These are phyloP conservation scores for Pomatostomus ruficeps DNA, from an alignment of 2,113 vertebrate genomes.

Conservation along the genomic window DNA sequence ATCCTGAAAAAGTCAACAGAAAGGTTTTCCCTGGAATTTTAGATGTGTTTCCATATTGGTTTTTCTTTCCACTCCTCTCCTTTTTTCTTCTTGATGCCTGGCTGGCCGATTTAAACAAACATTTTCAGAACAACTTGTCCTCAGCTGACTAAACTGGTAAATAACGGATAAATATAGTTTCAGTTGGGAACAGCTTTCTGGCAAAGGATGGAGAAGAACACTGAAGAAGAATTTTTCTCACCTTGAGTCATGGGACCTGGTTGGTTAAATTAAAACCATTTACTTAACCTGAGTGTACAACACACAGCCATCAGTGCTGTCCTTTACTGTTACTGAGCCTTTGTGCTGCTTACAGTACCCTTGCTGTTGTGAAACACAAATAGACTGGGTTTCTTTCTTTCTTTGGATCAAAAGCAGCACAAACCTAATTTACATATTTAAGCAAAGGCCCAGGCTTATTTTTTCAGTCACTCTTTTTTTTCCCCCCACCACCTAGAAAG, in stretches of 20 bases:
- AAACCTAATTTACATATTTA: neutral
- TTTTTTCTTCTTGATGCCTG: neutral
- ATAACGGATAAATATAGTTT: constrained; percentile 50
- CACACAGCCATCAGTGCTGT: neutral
- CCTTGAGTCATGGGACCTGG: constrained; percentile 21
- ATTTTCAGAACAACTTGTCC: constrained; percentile 42
- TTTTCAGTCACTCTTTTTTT: neutral
- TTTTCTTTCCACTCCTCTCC: neutral
- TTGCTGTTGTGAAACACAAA: neutral
- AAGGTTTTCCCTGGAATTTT: constrained; percentile 10
- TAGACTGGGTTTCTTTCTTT: neutral
- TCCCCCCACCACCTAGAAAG: neutral
- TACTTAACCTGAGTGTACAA: neutral
- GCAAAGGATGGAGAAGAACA: neutral
- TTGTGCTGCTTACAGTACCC: neutral
- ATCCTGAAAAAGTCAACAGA: neutral
- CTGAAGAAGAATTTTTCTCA: constrained; percentile 29
- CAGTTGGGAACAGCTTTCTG: constrained; percentile 36
- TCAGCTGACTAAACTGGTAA: constrained; percentile 38
- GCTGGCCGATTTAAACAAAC: constrained; percentile 23
- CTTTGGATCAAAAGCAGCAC: neutral
- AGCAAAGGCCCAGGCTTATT: neutral
- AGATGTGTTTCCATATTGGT: neutral
- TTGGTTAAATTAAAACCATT: neutral
- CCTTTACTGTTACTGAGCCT: neutral